Evolutionary conservation across 2,113 vertebrate species (phyloP), one percentile per base, ranked within the genome.

Genomic region (Euleptes europaea): DNA sequence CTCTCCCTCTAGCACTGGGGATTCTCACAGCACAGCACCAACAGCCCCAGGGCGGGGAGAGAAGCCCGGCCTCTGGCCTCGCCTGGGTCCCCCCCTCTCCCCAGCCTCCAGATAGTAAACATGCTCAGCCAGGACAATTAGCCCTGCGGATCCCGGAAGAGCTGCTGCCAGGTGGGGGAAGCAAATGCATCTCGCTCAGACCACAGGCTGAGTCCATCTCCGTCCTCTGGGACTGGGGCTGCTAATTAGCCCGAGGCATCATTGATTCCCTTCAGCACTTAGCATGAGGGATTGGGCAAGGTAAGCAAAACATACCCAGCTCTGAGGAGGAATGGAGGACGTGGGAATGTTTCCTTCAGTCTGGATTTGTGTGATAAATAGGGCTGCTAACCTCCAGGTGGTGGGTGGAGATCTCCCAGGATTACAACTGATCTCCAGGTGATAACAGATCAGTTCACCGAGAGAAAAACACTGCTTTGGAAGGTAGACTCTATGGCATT

Each of bases 131-230:
- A 90, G 0, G 28, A 11, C 35, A 92, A 91, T 94, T 86, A 94
- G 88, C 1, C 0, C 72, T 75, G 5, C 88, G 1, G 91, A 92
- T 92, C 92, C 89, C 91, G 89, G 86, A 83, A 89, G 77, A 85
- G 3, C 83, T 26, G 40, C 3, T 4, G 72, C 78, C 26, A n/a
- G 40, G 47, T 19, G n/a, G 49, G 49, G 15, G 51, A 72, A 17
- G 65, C 91, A 70, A 92, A 91, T 86, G 28, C 0, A 9, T 83
- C 82, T 85, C 67, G 88, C 1, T 0, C 57, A 63, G 47, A 78
- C 65, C 65, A 23, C 80, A 78, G 83, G 78, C 74, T 6, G 33
- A 83, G 79, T 92, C 79, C 47, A 17, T 5, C 0, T 67, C 13
- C 9, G 12, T 91, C 91, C 80, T 85, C 26, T 0, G 54, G 78